Evolutionary conservation across 2,113 vertebrate species (phyloP), one percentile per base, ranked within the genome.

Genomic region (Platysternon megacephalum): DNA sequence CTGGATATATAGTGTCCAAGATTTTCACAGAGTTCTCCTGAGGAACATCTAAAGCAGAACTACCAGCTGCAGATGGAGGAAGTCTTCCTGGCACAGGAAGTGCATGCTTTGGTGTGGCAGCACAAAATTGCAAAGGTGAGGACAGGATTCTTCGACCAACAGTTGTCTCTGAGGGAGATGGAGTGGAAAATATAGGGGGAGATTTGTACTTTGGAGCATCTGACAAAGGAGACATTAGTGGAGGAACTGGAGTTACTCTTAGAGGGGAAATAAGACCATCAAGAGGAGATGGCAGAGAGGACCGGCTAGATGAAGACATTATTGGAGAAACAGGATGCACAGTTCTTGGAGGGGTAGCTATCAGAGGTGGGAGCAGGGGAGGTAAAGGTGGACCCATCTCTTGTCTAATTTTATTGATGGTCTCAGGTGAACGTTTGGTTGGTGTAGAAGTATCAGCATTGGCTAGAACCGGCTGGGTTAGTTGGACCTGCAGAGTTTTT

Each of bases 101-200:
- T 0, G 99, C 99, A 0, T 99, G 99, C 94, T 99, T 99, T n/a
- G 99, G 99, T 32, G 99, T 99, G 9, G 98, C 98, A 16, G 99
- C 99, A 89, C 99, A 99, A 52, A 99, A 99, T 94, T 99, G 99
- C 92, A 99, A 96, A 11, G 99, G 99, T 1, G 99, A 99, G 0
- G 99, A 99, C 53, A 94, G 0, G 28, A 97, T 98, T 92, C 98
- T 98, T 84, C 96, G 96, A 4, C 96, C 82, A 32, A 89, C 83
- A 4, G 58, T 14, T 2, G 81, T 94, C 22, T 98, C 97, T 24
- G 97, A 97, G 1, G 98, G 98, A 2, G 98, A 98, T 0, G 98
- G 97, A 52, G 99, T 98, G 35, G 98, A 97, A 26, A 94, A 90
- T 0, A 95, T 65, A 79, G 97, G 96, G 2, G 98, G 97, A 46